phyloP scores from a whole-genome alignment of 1,140 invertebrate species.

The Pseudomyrmex sp. region DNA sequence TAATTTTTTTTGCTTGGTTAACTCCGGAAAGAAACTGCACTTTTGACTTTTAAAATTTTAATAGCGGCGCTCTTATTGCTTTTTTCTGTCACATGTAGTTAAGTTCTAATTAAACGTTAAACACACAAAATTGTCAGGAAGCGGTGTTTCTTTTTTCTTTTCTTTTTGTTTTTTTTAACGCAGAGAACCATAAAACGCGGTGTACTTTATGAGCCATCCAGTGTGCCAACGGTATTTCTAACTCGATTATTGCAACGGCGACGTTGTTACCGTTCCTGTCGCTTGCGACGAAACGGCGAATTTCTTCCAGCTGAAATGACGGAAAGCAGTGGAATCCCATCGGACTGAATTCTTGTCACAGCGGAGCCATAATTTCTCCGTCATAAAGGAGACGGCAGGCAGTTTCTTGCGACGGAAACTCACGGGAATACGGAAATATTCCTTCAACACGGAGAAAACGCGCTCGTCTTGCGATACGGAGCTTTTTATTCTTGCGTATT shows the following conservation, averaged over 20 bases:
- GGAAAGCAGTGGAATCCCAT: slow-evolving; percentile 18
- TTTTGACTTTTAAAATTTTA: background rate
- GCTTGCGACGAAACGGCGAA: background rate
- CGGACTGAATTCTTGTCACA: slow-evolving; percentile 59
- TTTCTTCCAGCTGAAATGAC: slow-evolving; percentile 48
- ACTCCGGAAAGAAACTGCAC: background rate
- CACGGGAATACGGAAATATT: slow-evolving; percentile 48
- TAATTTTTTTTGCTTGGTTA: background rate
- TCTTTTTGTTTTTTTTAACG: slow-evolving; percentile 1
- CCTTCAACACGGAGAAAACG: background rate
- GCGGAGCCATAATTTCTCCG: slow-evolving; percentile 42
- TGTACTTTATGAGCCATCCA: slow-evolving; percentile 23
- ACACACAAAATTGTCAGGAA: background rate
- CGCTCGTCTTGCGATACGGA: background rate
- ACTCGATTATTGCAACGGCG: slow-evolving; percentile 42
- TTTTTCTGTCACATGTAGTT: background rate
- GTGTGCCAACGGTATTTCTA: slow-evolving; percentile 17
- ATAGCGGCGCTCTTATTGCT: background rate
- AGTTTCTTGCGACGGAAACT: slow-evolving; percentile 40
- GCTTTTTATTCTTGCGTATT: slow-evolving; percentile 30
- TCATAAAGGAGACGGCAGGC: slow-evolving; percentile 45
- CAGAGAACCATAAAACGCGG: background rate
- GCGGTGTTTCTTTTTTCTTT: background rate
- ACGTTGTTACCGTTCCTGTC: slow-evolving; percentile 16
- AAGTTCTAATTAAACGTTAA: slow-evolving; percentile 26